phyloP scores from a whole-genome alignment of 2,797 vertebrate genomes.

The Sphenopsis melanotis region DNA sequence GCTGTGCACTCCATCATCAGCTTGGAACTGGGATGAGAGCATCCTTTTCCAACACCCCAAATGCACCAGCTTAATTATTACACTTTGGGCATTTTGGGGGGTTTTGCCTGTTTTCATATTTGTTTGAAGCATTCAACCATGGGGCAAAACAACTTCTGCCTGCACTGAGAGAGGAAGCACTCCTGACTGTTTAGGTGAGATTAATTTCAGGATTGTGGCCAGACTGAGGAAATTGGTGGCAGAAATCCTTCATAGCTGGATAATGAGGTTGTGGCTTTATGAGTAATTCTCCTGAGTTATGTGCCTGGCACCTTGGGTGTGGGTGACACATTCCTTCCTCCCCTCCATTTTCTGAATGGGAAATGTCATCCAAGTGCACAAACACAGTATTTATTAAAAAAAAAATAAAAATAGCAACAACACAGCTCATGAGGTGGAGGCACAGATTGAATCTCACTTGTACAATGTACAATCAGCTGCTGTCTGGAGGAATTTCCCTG shows the following conservation, averaged over 20 bases:
- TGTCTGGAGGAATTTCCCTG: neutral
- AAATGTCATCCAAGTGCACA: constrained; percentile 30
- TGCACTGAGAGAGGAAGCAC: neutral
- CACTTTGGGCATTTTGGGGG: fast-evolving
- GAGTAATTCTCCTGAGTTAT: constrained; percentile 45
- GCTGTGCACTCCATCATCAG: neutral
- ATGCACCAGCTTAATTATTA: neutral
- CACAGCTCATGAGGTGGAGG: neutral
- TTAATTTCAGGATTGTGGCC: constrained; percentile 13
- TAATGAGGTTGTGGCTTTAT: constrained; percentile 15
- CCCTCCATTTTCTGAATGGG: neutral
- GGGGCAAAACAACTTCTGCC: neutral
- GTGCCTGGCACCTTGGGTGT: neutral
- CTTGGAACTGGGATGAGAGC: neutral
- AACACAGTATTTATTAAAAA: neutral
- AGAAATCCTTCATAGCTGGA: neutral
- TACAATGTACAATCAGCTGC: neutral
- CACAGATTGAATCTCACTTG: neutral
- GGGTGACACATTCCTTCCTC: constrained; percentile 6
- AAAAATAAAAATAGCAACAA: neutral
- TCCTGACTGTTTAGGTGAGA: neutral
- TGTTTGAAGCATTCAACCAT: neutral
- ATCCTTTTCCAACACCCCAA: neutral
- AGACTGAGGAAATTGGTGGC: neutral
- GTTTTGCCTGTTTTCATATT: neutral